Percentiles rank a stretch among this genome's conserved stretches.
These are phyloP conservation scores for Bujurquina vittata DNA, from an alignment of 2,113 vertebrate species.

Conservation along the genomic window DNA sequence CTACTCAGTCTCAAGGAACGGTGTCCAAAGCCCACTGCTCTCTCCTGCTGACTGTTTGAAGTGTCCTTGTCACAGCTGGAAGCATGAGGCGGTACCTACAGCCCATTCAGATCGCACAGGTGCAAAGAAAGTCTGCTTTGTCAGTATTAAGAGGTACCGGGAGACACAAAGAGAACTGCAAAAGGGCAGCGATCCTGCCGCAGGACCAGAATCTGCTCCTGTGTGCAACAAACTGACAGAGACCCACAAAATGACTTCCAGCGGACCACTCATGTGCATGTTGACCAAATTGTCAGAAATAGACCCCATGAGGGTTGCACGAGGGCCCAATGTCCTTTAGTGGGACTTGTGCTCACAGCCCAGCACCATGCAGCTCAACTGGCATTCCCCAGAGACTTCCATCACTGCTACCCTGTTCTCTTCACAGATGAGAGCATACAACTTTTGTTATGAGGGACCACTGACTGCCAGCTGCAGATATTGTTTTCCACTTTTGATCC, in stretches of 20 bases:
- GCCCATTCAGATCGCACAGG: background rate
- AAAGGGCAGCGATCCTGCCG: background rate
- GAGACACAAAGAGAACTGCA: background rate
- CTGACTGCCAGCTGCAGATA: accelerated
- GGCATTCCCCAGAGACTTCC: background rate
- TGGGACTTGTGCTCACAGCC: background rate
- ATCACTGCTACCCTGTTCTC: background rate
- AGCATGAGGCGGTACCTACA: background rate
- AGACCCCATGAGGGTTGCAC: background rate
- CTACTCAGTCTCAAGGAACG: too few relatives aligned
- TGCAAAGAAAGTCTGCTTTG: background rate
- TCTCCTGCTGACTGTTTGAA: too few relatives aligned
- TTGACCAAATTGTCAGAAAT: background rate
- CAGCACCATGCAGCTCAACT: background rate
- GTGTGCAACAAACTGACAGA: background rate
- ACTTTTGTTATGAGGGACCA: background rate
- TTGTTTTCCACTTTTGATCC: too few relatives aligned
- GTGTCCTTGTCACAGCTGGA: too few relatives aligned
- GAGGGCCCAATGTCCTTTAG: background rate
- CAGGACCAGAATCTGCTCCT: background rate
- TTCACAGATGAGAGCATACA: background rate
- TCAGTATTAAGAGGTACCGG: background rate
- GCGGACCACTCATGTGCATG: background rate
- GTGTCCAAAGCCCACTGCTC: too few relatives aligned
- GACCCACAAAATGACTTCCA: accelerated